Conservation (phyloP, 2,888 invertebrate genomes). For the Eupithecia exiguata region DNA sequence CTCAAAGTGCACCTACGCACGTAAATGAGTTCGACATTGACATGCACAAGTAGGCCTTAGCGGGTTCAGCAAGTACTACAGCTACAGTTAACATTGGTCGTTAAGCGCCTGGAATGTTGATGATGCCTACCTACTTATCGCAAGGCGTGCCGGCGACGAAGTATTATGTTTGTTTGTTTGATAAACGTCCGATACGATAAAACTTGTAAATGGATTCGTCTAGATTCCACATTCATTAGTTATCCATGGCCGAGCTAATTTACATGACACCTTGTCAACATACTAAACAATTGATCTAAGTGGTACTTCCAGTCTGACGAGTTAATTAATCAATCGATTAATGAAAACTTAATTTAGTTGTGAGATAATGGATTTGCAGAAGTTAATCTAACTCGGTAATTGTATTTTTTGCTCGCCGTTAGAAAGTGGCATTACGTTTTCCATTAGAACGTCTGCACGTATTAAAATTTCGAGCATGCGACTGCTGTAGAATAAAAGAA, state of each 20-base stretch:
- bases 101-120: constrained; percentile 66
- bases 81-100: constrained; percentile 47
- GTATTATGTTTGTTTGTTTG: constrained; percentile 45
- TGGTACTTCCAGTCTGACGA: constrained; percentile 1
- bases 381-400: constrained; percentile 38
- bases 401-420: constrained; percentile 47
- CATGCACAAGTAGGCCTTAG: constrained; percentile 26
- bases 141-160: constrained; percentile 42
- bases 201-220: constrained; percentile 43
- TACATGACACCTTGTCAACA: constrained; percentile 39
- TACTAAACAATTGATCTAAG: constrained; percentile 13
- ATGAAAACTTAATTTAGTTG: constrained; percentile 22
- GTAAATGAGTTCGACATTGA: constrained; percentile 13
- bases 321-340: constrained; percentile 21
- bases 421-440: constrained; percentile 65
- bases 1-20: background rate
- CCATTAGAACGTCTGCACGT: constrained; percentile 62
- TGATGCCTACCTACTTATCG: constrained; percentile 53
- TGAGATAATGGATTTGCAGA: constrained; percentile 32
- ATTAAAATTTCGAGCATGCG: constrained; percentile 60
- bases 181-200: constrained; percentile 52
- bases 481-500: constrained; percentile 51
- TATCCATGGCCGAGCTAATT: constrained; percentile 33
- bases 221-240: constrained; percentile 43
- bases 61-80: constrained; percentile 27